Percentiles rank a stretch among this genome's conserved stretches.
Evolutionary conservation across 1,140 invertebrate genomes (phyloP).

Genomic region (Megathymus violae): DNA sequence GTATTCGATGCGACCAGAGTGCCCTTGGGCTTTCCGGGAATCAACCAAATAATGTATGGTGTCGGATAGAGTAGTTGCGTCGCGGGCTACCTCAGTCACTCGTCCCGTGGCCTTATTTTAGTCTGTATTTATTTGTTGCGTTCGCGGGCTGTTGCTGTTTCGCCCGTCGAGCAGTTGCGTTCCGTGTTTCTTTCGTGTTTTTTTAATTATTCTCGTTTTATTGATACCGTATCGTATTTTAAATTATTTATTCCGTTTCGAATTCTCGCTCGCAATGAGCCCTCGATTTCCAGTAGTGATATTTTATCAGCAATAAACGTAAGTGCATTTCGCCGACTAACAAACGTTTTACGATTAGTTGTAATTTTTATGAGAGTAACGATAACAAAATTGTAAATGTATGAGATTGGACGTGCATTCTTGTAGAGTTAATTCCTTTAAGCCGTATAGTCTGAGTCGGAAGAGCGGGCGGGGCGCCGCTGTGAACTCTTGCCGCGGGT

Average conservation of each 20-base stretch:
- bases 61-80: conserved; percentile 74
- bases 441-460: conserved; percentile 79
- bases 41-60: conserved; percentile 72
- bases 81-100: conserved; percentile 81
- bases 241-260: conserved; percentile 72
- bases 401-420: conserved; percentile 83
- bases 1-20: conserved; percentile 27
- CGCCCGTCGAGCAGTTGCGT: conserved; percentile 74
- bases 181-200: conserved; percentile 79
- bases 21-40: conserved; percentile 41
- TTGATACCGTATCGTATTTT: conserved; percentile 69
- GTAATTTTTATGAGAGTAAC: conserved; percentile 72
- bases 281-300: conserved; percentile 82
- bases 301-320: conserved; percentile 83
- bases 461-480: conserved; percentile 38
- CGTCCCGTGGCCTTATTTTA: conserved; percentile 78
- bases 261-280: conserved; percentile 74
- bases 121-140: conserved; percentile 81
- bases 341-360: conserved; percentile 79
- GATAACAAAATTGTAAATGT: conserved; percentile 73
- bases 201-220: conserved; percentile 68
- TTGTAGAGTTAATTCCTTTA: conserved; percentile 82
- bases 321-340: conserved; percentile 80
- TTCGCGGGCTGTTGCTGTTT: conserved; percentile 79
- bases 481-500: conserved; percentile 48